phyloP scores from a whole-genome alignment of 1,140 invertebrate species.

The Halesus radiatus region DNA sequence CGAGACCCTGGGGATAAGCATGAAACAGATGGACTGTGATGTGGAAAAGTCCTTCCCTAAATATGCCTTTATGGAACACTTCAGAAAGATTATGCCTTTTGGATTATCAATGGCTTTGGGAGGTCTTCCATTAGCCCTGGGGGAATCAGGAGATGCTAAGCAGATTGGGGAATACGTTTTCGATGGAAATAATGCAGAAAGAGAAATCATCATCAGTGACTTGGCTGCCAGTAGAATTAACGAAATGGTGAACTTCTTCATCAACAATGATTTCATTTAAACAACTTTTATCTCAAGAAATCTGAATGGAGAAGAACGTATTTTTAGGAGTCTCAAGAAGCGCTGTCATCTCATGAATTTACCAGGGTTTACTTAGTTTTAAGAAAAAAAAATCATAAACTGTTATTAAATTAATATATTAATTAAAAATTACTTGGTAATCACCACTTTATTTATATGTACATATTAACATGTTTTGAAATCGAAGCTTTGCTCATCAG shows the following conservation, averaged over 20 bases:
- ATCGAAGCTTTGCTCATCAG: too few relatives aligned
- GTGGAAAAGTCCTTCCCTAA: slow-evolving; percentile 66
- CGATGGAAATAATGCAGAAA: neutral
- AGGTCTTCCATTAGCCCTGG: slow-evolving; percentile 61
- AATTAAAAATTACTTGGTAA: too few relatives aligned
- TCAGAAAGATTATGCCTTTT: slow-evolving; percentile 60
- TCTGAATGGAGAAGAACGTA: too few relatives aligned
- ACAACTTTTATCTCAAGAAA: too few relatives aligned
- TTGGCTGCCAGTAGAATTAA: neutral
- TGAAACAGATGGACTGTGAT: slow-evolving; percentile 63
- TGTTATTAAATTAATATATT: too few relatives aligned
- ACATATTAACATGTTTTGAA: too few relatives aligned
- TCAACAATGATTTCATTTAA: slow-evolving; percentile 22
- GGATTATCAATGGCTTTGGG: slow-evolving; percentile 62
- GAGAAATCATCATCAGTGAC: neutral
- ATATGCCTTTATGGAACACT: slow-evolving; percentile 62
- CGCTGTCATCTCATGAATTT: too few relatives aligned
- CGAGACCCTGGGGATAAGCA: slow-evolving; percentile 62
- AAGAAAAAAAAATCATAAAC: too few relatives aligned
- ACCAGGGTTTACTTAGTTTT: too few relatives aligned
- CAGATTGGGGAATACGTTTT: slow-evolving; percentile 47
- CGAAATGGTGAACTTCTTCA: slow-evolving; percentile 13
- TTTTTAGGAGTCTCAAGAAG: too few relatives aligned
- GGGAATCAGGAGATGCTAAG: slow-evolving; percentile 56
- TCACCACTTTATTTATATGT: too few relatives aligned